phyloP scores from a whole-genome alignment of 92 coral and sea anemone genomes.

The Actinernus sp. region DNA sequence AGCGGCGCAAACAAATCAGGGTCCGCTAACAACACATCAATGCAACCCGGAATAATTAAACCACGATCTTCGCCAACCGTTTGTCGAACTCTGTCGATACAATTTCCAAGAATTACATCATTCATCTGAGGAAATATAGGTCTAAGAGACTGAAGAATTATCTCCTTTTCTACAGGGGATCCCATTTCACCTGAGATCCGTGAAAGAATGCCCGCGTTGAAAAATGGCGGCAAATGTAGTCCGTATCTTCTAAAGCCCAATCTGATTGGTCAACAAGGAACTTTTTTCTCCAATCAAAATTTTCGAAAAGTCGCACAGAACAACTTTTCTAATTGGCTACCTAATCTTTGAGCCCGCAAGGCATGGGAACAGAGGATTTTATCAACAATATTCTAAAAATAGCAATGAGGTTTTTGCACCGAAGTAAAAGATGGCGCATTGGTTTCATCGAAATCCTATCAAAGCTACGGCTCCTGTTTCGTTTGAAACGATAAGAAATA shows the following conservation, averaged over 20 bases:
- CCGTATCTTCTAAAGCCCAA: too few species aligned
- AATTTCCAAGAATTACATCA: slow-evolving; percentile 35
- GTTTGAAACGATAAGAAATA: slow-evolving; percentile 85
- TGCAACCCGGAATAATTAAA: slow-evolving; percentile 66
- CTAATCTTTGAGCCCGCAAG: background rate
- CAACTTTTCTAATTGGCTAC: slow-evolving; percentile 4
- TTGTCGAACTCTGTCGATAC: slow-evolving; percentile 64
- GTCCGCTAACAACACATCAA: slow-evolving; percentile 54
- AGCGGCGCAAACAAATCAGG: too few species aligned
- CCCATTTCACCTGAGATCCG: slow-evolving; percentile 26
- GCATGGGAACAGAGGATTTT: background rate
- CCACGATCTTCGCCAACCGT: slow-evolving; percentile 69
- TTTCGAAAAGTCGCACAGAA: background rate
- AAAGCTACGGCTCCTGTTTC: slow-evolving; percentile 99
- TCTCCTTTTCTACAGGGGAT: too few species aligned
- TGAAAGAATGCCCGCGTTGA: too few species aligned
- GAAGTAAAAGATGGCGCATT: slow-evolving; percentile 87
- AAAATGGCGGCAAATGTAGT: too few species aligned
- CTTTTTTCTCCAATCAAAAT: too few species aligned
- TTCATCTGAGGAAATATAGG: slow-evolving; percentile 89
- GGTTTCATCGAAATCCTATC: slow-evolving; percentile 99
- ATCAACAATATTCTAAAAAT: slow-evolving; percentile 41
- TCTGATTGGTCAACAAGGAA: too few species aligned
- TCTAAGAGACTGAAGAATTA: slow-evolving; percentile 63
- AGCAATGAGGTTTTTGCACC: slow-evolving; percentile 10